Conservation (phyloP, 2,113 vertebrate species). For the Mungos mungo region DNA sequence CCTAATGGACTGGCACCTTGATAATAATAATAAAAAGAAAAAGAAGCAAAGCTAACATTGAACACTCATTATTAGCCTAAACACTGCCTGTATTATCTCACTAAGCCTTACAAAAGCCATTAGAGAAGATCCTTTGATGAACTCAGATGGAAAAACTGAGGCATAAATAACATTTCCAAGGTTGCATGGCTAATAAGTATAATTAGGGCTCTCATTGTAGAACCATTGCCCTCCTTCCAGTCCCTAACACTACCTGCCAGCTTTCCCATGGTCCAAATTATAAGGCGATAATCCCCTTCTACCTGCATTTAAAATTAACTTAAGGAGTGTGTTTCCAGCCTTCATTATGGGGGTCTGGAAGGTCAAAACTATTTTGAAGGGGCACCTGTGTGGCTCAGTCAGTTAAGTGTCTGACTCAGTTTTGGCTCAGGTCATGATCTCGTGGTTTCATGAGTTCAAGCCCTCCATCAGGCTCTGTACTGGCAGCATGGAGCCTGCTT, state of each 20-base stretch:
- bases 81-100: not conserved
- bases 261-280: not conserved
- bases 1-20: not conserved
- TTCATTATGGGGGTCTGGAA: not conserved
- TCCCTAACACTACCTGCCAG: not conserved
- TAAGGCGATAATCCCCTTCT: rapidly evolving
- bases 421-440: too few relatives aligned
- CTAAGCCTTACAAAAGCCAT: not conserved
- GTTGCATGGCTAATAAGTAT: not conserved
- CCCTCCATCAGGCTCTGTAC: too few relatives aligned
- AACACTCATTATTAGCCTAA: not conserved
- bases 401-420: too few relatives aligned
- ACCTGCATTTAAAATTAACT: not conserved
- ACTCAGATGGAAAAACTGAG: not conserved
- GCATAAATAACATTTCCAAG: not conserved
- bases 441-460: too few relatives aligned
- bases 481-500: too few relatives aligned
- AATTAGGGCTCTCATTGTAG: not conserved
- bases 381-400: too few relatives aligned
- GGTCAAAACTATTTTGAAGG: not conserved
- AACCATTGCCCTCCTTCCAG: not conserved
- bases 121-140: not conserved
- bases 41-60: not conserved
- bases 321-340: not conserved
- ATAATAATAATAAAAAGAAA: not conserved